Evolutionary conservation across 2,888 invertebrate species (phyloP).

Genomic region (Drosophila incognita): DNA sequence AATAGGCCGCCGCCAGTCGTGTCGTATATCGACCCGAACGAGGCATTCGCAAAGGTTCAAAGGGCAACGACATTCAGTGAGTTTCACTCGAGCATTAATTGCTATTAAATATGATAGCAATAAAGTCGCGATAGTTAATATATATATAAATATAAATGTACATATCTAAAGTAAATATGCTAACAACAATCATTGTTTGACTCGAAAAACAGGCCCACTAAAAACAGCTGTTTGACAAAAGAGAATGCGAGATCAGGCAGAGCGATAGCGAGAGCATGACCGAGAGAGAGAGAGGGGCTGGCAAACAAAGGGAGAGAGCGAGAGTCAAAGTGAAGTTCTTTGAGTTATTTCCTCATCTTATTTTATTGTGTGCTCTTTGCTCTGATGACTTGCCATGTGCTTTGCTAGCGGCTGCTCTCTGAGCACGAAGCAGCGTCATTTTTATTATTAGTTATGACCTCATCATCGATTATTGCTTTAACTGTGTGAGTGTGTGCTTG

Average conservation of each 20-base stretch:
- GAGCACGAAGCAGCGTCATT: conserved; percentile 75
- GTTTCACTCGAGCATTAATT: neutral
- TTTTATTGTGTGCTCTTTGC: conserved; percentile 19
- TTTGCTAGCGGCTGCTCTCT: conserved; percentile 26
- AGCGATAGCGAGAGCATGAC: neutral
- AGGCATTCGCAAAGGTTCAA: neutral
- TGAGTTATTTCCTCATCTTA: conserved; percentile 35
- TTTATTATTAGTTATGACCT: conserved; percentile 86
- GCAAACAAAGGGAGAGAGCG: neutral
- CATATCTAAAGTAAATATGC: neutral
- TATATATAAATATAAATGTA: neutral
- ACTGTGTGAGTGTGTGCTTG: conserved; percentile 49
- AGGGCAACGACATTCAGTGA: neutral
- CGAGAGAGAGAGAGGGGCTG: neutral
- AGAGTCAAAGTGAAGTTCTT: conserved; percentile 32
- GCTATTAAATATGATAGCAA: conserved; percentile 41
- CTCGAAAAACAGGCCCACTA: neutral
- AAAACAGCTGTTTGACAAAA: conserved; percentile 2
- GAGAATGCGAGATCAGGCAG: neutral
- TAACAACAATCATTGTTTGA: neutral
- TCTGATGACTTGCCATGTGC: conserved; percentile 44
- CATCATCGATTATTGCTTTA: conserved; percentile 85
- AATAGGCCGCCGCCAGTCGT: neutral
- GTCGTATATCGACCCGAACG: neutral
- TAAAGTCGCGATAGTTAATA: conserved; percentile 52